Evolutionary conservation across 2,888 invertebrate genomes (phyloP).

Genomic region (Drosophila anomelani): DNA sequence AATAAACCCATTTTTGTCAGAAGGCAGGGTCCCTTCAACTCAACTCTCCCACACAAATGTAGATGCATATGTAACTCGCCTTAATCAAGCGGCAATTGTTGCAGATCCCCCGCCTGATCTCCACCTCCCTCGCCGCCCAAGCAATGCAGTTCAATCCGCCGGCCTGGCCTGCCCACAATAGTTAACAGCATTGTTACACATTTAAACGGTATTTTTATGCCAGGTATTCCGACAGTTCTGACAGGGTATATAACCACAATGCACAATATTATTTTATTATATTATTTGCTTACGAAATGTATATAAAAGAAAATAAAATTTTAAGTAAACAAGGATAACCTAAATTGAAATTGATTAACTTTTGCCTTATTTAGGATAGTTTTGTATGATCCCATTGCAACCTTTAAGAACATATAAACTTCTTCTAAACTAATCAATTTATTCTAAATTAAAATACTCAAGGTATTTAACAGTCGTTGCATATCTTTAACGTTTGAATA

Average conservation of each 20-base stretch:
- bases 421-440: background rate
- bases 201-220: slow-evolving; percentile 69
- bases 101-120: slow-evolving; percentile 1
- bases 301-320: background rate
- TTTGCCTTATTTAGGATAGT: background rate
- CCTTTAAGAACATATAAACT: background rate
- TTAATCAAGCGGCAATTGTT: slow-evolving; percentile 75
- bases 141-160: slow-evolving; percentile 15
- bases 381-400: background rate
- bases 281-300: background rate
- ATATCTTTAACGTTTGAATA: slow-evolving; percentile 52
- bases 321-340: background rate
- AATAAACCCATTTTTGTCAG: too few relatives aligned
- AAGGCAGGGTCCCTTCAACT: background rate
- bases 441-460: background rate
- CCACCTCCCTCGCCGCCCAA: background rate
- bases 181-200: slow-evolving; percentile 75
- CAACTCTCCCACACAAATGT: slow-evolving; percentile 5
- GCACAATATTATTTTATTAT: background rate
- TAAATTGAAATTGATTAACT: too few relatives aligned
- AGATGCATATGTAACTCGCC: slow-evolving; percentile 24
- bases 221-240: background rate
- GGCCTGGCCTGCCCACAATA: slow-evolving; percentile 35
- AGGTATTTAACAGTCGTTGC: background rate
- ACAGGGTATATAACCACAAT: background rate